Percentiles rank a stretch among this genome's conserved stretches.
phyloP scores from a whole-genome alignment of 2,113 vertebrate genomes.

The Mirounga angustirostris region DNA sequence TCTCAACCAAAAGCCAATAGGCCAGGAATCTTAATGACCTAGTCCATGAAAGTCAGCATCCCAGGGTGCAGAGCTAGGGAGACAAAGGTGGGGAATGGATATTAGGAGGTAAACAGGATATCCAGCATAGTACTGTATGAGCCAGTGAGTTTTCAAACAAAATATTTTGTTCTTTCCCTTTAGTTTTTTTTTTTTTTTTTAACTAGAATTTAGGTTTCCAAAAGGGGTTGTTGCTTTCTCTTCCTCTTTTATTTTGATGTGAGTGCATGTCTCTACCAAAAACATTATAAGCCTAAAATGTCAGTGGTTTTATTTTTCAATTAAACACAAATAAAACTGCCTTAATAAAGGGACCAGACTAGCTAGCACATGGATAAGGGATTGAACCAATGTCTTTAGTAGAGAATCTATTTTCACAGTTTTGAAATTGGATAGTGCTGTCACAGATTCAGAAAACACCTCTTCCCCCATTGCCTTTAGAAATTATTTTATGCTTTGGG shows the following conservation, averaged over 20 bases:
- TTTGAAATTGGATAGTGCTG: conserved; percentile 42
- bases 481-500: background rate
- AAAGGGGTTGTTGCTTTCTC: conserved; percentile 16
- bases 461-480: conserved; percentile 1
- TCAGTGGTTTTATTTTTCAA: conserved; percentile 43
- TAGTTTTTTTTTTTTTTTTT: background rate
- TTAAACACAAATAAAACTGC: conserved; percentile 8
- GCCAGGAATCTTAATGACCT: background rate
- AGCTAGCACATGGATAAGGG: background rate
- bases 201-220: background rate
- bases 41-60: background rate
- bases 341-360: background rate
- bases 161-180: background rate
- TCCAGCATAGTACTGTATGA: background rate
- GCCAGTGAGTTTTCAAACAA: conserved; percentile 1
- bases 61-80: background rate
- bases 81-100: background rate
- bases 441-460: conserved; percentile 1
- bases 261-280: background rate
- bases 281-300: conserved; percentile 49
- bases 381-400: background rate
- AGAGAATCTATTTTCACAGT: conserved; percentile 52
- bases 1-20: background rate
- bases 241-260: conserved; percentile 46
- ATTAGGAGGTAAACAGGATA: background rate